Percentiles rank a stretch among this genome's conserved stretches.
These are phyloP conservation scores for Salvator merianae DNA, from an alignment of 2,113 vertebrate species.

Conservation along the genomic window DNA sequence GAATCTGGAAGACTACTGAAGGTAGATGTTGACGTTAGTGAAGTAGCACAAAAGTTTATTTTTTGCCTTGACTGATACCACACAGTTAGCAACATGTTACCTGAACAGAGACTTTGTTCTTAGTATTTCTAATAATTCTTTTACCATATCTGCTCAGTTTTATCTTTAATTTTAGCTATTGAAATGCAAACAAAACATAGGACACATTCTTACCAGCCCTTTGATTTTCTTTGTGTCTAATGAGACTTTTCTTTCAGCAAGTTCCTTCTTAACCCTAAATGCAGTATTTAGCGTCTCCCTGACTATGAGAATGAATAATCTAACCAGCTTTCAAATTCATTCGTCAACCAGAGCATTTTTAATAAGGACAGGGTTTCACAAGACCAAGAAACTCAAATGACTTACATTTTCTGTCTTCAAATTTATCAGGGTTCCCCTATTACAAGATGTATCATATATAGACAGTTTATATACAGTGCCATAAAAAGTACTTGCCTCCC, in stretches of 20 bases:
- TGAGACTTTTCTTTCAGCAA: not conserved
- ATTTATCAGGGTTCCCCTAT: too few species aligned
- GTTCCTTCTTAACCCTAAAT: not conserved
- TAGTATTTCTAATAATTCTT: constrained; percentile 36
- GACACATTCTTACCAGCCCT: constrained; percentile 14
- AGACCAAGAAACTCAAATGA: too few species aligned
- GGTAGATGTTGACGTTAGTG: not conserved
- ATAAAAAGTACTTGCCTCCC: too few species aligned
- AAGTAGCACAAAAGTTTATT: not conserved
- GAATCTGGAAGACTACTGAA: constrained; percentile 6
- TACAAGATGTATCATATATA: too few species aligned
- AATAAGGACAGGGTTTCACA: too few species aligned
- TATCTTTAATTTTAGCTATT: constrained; percentile 30
- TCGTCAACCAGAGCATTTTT: too few species aligned
- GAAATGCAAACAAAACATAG: constrained; percentile 20
- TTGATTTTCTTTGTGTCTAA: not conserved
- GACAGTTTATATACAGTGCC: too few species aligned
- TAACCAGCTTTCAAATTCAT: too few species aligned
- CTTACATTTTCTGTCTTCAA: too few species aligned
- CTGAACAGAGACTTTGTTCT: constrained; percentile 46
- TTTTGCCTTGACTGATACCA: not conserved
- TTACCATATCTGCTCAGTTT: constrained; percentile 51
- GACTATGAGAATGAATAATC: not conserved
- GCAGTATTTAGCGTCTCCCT: not conserved
- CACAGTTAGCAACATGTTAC: not conserved